Conservation (phyloP, 2,888 invertebrate species). For the Oscheius sp. region DNA sequence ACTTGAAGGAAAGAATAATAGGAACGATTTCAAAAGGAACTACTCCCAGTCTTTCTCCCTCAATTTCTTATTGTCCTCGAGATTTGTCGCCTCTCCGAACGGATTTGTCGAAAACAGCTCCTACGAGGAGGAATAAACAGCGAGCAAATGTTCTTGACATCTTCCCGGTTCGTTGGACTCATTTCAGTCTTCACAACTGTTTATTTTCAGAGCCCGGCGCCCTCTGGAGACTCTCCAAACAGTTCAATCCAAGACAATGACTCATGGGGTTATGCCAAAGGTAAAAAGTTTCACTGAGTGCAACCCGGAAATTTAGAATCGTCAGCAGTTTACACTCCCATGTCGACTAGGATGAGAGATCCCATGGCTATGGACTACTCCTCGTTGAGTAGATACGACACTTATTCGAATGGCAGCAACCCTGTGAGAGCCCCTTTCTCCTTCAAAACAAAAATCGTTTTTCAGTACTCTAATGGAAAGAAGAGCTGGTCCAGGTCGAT, state of each 20-base stretch:
- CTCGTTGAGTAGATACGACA: conserved; percentile 28
- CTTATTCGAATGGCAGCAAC: conserved; percentile 11
- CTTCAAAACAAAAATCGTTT: too few species aligned
- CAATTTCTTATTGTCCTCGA: conserved; percentile 14
- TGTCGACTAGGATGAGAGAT: conserved; percentile 26
- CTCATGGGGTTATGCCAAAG: conserved; percentile 18
- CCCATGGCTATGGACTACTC: conserved; percentile 19
- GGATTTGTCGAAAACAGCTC: conserved; percentile 39
- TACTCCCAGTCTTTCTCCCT: background rate
- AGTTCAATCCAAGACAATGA: conserved; percentile 19
- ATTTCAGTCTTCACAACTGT: background rate
- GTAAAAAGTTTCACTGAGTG: too few species aligned
- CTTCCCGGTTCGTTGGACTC: conserved; percentile 36
- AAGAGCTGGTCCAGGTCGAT: conserved; percentile 27
- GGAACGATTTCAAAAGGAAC: conserved; percentile 22
- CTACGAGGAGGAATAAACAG: conserved; percentile 40
- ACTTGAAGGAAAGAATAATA: background rate
- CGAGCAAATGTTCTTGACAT: conserved; percentile 51
- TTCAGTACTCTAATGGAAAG: conserved; percentile 19
- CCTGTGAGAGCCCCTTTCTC: too few species aligned
- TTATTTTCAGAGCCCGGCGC: conserved; percentile 12
- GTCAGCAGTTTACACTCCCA: conserved; percentile 24
- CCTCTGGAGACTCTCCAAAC: conserved; percentile 5
- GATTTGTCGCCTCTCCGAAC: conserved; percentile 17
- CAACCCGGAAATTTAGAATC: too few species aligned